Conservation (phyloP, 53 echinoderm and acorn worm genomes). For the Patiria pectinifera region DNA sequence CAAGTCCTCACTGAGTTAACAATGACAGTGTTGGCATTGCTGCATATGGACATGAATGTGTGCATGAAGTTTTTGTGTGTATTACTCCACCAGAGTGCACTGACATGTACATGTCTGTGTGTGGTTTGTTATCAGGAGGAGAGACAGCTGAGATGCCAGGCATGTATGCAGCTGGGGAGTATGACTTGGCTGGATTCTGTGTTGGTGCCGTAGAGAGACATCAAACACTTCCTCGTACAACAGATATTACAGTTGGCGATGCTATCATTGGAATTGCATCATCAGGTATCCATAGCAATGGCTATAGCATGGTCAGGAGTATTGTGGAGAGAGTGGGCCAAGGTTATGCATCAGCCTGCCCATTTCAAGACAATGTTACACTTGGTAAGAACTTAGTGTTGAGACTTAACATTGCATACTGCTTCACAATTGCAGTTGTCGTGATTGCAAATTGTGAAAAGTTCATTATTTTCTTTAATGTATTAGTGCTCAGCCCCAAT, state of each 20-base stretch:
- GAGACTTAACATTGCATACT: not conserved
- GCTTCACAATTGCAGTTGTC: not conserved
- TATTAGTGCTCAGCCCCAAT: too few species aligned
- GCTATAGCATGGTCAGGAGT: constrained; percentile 88
- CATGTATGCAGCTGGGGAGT: constrained; percentile 85
- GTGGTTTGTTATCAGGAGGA: constrained; percentile 71
- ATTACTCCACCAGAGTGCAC: too few species aligned
- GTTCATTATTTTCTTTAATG: not conserved
- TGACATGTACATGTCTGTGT: not conserved
- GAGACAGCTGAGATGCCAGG: constrained; percentile 99
- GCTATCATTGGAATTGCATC: constrained; percentile 92
- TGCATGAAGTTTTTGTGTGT: not conserved
- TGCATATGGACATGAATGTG: too few species aligned
- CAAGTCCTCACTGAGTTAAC: too few species aligned
- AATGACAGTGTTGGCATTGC: too few species aligned
- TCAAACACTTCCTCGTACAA: constrained; percentile 72
- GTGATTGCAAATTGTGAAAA: not conserved
- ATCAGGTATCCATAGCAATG: constrained; percentile 99
- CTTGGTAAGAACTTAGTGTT: constrained; percentile 70
- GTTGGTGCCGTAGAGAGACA: constrained; percentile 92
- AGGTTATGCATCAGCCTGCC: constrained; percentile 74
- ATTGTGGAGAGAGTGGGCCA: constrained; percentile 84
- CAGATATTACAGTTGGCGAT: constrained; percentile 82
- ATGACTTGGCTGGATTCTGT: constrained; percentile 94
- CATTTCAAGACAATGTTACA: constrained; percentile 71